Conservation (phyloP, 2,113 vertebrate genomes). For the Brachypodius melanocephalos region DNA sequence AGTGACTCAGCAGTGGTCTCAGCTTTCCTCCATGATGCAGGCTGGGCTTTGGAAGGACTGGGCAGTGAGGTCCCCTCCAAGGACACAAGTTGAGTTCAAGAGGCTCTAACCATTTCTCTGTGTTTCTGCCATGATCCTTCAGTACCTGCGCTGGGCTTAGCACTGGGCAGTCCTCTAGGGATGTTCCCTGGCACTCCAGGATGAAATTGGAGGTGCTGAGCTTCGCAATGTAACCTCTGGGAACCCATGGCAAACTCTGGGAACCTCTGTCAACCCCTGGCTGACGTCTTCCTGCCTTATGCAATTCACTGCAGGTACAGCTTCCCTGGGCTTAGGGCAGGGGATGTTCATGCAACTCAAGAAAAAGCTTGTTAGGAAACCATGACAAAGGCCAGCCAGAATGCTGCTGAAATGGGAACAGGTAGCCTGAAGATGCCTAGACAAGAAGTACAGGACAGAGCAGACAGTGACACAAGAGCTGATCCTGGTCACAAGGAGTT, state of each 20-base stretch:
- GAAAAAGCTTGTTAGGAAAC: background rate
- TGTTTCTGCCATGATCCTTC: background rate
- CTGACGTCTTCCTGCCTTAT: background rate
- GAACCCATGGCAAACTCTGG: no score
- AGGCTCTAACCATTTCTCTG: background rate
- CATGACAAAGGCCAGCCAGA: background rate
- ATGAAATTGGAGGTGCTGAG: background rate
- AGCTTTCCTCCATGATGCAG: background rate
- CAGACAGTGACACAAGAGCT: background rate
- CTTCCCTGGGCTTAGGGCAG: background rate
- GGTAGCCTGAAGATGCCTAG: background rate
- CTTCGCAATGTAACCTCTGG: background rate
- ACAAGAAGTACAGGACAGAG: background rate
- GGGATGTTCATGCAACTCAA: background rate
- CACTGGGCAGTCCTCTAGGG: background rate
- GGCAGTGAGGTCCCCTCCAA: background rate
- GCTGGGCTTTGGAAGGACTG: background rate
- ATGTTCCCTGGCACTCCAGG: background rate
- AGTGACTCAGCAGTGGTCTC: background rate
- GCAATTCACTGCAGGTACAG: background rate
- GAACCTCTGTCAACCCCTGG: background rate
- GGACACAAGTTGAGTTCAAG: background rate
- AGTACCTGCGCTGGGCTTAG: background rate
- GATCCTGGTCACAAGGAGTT: background rate
- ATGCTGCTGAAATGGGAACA: background rate